phyloP scores from a whole-genome alignment of 2,797 vertebrate species.

The Acipenser oxyrinchus region DNA sequence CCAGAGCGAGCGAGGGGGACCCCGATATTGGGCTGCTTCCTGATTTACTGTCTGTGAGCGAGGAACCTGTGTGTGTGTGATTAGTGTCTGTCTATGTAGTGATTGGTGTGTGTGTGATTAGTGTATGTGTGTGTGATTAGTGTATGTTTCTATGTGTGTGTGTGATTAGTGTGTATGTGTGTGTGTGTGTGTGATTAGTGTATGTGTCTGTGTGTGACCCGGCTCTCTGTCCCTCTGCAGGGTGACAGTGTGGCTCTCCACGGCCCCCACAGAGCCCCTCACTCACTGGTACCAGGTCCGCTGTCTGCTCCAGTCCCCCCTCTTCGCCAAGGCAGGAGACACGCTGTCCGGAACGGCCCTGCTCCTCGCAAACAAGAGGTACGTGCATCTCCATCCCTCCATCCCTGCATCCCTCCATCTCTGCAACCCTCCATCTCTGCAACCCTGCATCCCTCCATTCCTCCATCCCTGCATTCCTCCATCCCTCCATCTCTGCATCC shows the following conservation, averaged over 20 bases:
- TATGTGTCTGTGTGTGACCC: neutral
- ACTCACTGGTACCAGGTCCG: slow-evolving; percentile 96
- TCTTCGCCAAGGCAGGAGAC: slow-evolving; percentile 90
- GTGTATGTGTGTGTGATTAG: neutral
- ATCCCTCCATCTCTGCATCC: no score
- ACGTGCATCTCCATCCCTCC: neutral
- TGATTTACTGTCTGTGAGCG: neutral
- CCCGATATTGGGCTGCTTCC: neutral
- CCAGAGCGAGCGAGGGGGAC: neutral
- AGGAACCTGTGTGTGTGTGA: neutral
- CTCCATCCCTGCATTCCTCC: no score
- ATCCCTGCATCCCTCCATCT: no score
- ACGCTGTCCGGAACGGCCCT: slow-evolving; percentile 85
- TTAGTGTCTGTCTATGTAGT: neutral
- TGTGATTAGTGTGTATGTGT: neutral
- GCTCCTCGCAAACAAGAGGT: slow-evolving; percentile 91
- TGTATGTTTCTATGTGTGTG: neutral
- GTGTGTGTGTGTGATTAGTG: neutral
- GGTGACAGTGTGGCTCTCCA: slow-evolving; percentile 91
- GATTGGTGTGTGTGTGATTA: neutral
- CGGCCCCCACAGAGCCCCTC: slow-evolving; percentile 88
- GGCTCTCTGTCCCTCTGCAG: slow-evolving; percentile 41
- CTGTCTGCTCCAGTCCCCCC: slow-evolving; percentile 88
- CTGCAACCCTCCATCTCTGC: no score
- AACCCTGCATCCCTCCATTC: no score